phyloP scores from a whole-genome alignment of 2,113 vertebrate genomes.

The Procavia capensis region DNA sequence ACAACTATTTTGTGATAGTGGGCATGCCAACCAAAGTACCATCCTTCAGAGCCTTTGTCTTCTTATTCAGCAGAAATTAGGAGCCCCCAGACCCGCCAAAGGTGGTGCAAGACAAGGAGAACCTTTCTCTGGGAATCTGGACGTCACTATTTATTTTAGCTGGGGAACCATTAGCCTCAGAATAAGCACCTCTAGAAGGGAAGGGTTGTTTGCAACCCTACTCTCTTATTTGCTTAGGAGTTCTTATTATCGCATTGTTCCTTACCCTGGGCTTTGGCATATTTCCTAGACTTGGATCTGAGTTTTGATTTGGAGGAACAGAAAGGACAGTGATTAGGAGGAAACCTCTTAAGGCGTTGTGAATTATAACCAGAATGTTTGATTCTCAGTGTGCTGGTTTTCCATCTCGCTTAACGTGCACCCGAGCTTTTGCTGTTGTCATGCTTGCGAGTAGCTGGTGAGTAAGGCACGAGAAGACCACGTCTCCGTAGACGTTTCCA shows the following conservation, averaged over 20 bases:
- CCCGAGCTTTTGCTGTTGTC: neutral
- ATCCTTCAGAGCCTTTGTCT: neutral
- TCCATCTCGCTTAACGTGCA: neutral
- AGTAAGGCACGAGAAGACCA: neutral
- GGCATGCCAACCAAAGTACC: neutral
- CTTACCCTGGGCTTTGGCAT: neutral
- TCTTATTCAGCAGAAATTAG: neutral
- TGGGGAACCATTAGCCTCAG: neutral
- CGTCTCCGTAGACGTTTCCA: neutral
- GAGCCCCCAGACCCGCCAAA: neutral
- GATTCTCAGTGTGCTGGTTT: neutral
- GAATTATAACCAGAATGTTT: neutral
- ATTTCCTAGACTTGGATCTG: neutral
- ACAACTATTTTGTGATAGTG: neutral
- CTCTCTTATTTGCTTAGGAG: neutral
- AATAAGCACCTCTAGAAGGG: neutral
- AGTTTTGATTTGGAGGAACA: neutral
- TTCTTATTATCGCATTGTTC: neutral
- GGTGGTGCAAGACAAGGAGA: neutral
- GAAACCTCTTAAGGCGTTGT: neutral
- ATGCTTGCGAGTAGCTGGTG: neutral
- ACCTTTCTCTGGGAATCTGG: neutral
- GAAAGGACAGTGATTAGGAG: neutral
- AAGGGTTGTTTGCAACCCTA: neutral
- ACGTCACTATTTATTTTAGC: neutral